phyloP scores from a whole-genome alignment of 1,140 invertebrate genomes.

The Drosophila oshimai region DNA sequence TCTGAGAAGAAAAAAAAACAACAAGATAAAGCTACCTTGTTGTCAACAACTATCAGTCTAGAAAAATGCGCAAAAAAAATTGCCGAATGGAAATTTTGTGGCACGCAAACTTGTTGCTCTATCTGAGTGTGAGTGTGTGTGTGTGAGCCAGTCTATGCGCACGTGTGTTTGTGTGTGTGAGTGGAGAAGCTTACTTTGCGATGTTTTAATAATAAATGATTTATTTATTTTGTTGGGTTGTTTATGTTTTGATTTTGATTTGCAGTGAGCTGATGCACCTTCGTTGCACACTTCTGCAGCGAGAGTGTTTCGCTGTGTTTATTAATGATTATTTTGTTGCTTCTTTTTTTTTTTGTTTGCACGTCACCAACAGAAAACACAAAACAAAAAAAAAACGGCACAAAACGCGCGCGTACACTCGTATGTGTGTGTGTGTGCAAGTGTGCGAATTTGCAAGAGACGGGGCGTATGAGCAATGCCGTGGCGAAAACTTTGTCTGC shows the following conservation, averaged over 20 bases:
- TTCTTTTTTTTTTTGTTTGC: no score
- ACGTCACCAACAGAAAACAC: constrained; percentile 33
- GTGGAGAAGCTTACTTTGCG: constrained; percentile 50
- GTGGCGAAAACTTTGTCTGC: constrained; percentile 68
- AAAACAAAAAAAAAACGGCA: constrained; percentile 9
- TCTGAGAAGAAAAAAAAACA: background rate
- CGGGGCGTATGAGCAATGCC: constrained; percentile 73
- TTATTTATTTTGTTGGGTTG: constrained; percentile 36
- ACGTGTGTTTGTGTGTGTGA: constrained; percentile 12
- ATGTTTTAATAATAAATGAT: constrained; percentile 59
- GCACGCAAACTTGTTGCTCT: constrained; percentile 73
- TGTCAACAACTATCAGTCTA: background rate
- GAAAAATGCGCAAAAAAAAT: constrained; percentile 32
- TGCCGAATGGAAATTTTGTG: constrained; percentile 75
- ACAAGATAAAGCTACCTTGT: background rate
- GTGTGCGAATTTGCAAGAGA: constrained; percentile 37
- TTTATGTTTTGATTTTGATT: constrained; percentile 21
- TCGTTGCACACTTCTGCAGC: constrained; percentile 9
- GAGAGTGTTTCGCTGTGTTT: background rate
- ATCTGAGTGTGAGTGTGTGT: constrained; percentile 5
- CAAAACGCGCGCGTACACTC: constrained; percentile 29
- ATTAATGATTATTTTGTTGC: constrained; percentile 12
- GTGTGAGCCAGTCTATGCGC: constrained; percentile 14
- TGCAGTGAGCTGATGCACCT: constrained; percentile 27
- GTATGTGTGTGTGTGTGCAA: background rate